Percentiles rank a stretch among this genome's conserved stretches.
These are phyloP conservation scores for Pollimyrus isidori DNA, from an alignment of 2,113 vertebrate genomes.

Conservation along the genomic window DNA sequence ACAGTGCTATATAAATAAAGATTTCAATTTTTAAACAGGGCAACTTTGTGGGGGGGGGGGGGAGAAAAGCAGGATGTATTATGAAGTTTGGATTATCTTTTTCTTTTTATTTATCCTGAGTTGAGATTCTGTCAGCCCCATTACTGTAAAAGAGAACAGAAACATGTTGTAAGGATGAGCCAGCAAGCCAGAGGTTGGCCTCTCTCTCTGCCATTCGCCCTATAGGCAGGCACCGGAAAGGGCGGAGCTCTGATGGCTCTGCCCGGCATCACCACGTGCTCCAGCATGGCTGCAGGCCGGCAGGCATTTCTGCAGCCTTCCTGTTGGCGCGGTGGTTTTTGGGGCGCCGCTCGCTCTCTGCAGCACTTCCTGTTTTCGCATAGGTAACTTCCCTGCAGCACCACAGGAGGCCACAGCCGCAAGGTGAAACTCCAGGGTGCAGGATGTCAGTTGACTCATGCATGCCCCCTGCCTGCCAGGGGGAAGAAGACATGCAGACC, in stretches of 20 bases:
- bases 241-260: background rate
- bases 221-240: background rate
- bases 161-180: background rate
- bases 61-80: background rate
- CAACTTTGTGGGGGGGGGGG: background rate
- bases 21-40: background rate
- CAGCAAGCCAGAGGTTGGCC: background rate
- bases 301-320: background rate
- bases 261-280: background rate
- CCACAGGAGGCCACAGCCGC: background rate
- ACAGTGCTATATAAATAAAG: background rate
- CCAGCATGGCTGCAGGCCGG: background rate
- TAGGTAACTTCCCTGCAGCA: background rate
- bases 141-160: background rate
- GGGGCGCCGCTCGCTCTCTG: background rate
- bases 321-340: background rate
- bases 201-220: background rate
- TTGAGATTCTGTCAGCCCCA: background rate
- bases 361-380: background rate
- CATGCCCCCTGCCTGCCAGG: background rate
- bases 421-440: background rate
- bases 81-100: background rate
- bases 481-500: background rate
- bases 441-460: background rate
- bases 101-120: background rate